Evolutionary conservation across 2,797 vertebrate species (phyloP).

Genomic region (Knipowitschia caucasica): DNA sequence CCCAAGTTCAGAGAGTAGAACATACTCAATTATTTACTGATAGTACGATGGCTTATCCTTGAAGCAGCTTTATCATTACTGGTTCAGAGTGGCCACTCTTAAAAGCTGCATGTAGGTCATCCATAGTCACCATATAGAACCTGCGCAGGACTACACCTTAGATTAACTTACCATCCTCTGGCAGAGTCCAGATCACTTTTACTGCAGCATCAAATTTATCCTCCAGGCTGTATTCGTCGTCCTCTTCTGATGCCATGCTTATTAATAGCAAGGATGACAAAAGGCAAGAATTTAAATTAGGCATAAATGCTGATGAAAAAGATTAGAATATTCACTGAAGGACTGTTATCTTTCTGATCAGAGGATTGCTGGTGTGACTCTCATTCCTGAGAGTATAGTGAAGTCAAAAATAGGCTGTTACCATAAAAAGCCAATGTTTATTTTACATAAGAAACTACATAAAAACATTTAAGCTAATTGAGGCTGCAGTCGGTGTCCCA

Average conservation of each 20-base stretch:
- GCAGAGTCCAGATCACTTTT: slow-evolving; percentile 90
- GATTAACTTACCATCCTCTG: slow-evolving; percentile 82
- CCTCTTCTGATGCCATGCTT: slow-evolving; percentile 78
- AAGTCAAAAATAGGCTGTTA: background rate
- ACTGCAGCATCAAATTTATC: slow-evolving; percentile 89
- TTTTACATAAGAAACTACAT: slow-evolving; percentile 25
- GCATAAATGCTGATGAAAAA: background rate
- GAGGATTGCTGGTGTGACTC: slow-evolving; percentile 6
- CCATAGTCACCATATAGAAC: slow-evolving; percentile 20
- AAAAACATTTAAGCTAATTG: slow-evolving; percentile 31
- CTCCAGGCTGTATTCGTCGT: slow-evolving; percentile 78
- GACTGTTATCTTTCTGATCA: background rate
- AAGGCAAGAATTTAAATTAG: slow-evolving; percentile 10
- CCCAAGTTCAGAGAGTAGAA: background rate
- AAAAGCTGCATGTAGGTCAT: slow-evolving; percentile 45
- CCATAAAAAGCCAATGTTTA: slow-evolving; percentile 42
- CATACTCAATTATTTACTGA: background rate
- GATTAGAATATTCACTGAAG: background rate
- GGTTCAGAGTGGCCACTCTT: slow-evolving; percentile 16
- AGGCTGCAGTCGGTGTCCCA: slow-evolving; percentile 39
- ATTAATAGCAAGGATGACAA: slow-evolving; percentile 41
- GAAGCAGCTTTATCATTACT: slow-evolving; percentile 30
- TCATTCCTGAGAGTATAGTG: too few relatives aligned
- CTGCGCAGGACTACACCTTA: background rate
- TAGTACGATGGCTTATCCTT: slow-evolving; percentile 11